Evolutionary conservation across 2,797 vertebrate genomes (phyloP).

Genomic region (Hypotaenidia okinawae): DNA sequence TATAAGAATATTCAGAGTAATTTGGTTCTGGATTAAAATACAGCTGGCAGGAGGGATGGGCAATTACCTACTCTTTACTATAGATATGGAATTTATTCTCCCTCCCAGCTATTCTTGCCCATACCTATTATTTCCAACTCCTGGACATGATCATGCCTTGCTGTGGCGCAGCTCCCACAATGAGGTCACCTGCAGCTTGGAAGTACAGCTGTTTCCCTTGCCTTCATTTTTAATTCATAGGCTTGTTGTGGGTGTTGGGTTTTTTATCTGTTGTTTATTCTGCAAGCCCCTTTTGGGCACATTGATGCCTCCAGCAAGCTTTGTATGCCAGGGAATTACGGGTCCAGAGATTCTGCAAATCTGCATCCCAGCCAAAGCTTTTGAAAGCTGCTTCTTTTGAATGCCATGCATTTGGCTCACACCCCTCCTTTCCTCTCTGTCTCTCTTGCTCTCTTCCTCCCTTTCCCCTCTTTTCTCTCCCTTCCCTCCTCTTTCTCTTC

Average conservation of each 20-base stretch:
- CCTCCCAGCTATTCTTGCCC: conserved; percentile 35
- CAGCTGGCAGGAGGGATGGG: conserved; percentile 42
- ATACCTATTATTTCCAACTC: conserved; percentile 35
- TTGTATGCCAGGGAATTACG: conserved; percentile 72
- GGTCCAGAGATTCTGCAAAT: conserved; percentile 72
- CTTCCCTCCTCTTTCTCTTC: background rate
- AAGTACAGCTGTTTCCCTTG: conserved; percentile 51
- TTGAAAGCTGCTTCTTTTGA: conserved; percentile 75
- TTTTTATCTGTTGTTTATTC: conserved; percentile 65
- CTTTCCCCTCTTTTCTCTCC: background rate
- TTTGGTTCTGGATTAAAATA: conserved; percentile 31
- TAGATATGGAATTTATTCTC: background rate
- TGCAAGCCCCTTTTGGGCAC: conserved; percentile 63
- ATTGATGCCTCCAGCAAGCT: conserved; percentile 69
- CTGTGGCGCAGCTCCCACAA: conserved; percentile 26
- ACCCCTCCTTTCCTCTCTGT: conserved; percentile 30
- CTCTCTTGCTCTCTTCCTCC: background rate
- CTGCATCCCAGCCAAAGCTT: conserved; percentile 71
- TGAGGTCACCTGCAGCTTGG: conserved; percentile 59
- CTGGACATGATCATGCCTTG: background rate
- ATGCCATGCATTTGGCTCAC: conserved; percentile 66
- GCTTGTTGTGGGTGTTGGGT: conserved; percentile 52
- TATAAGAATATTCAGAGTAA: conserved; percentile 7
- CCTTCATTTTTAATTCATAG: conserved; percentile 63
- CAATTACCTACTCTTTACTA: conserved; percentile 41